Evolutionary conservation across 2,888 invertebrate genomes (phyloP).

Genomic region (Melanargia galathea): DNA sequence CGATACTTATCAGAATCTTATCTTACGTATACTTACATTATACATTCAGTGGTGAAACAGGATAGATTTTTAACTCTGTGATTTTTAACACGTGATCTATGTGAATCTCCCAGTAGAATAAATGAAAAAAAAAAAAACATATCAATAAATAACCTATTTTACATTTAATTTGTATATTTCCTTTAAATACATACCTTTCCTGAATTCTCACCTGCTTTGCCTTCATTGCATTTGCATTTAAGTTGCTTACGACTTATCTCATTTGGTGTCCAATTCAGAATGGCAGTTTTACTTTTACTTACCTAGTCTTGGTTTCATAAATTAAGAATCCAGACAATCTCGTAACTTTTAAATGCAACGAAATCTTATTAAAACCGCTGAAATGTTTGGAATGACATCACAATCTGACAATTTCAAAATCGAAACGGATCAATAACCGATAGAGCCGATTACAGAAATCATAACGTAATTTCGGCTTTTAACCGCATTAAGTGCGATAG

Average conservation of each 20-base stretch:
- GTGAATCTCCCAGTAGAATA: too few species aligned
- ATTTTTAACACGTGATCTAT: too few species aligned
- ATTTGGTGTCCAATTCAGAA: too few species aligned
- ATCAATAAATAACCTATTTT: neutral
- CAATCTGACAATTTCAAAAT: constrained; percentile 30
- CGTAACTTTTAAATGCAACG: neutral
- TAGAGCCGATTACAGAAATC: constrained; percentile 31
- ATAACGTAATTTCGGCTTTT: constrained; percentile 35
- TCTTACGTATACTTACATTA: too few species aligned
- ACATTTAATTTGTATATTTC: neutral
- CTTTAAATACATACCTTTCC: neutral
- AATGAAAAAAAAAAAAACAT: too few species aligned
- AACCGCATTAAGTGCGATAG: constrained; percentile 30
- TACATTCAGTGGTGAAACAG: too few species aligned
- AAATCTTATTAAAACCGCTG: neutral
- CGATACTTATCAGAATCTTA: too few species aligned
- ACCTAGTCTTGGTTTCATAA: too few species aligned
- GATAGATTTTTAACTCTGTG: too few species aligned
- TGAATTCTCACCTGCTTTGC: neutral
- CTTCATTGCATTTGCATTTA: neutral
- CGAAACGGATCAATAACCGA: constrained; percentile 33
- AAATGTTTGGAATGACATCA: constrained; percentile 24
- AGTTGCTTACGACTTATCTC: neutral
- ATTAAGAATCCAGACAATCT: neutral
- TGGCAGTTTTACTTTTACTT: too few species aligned